Base-by-base conservation (phyloP, 2,113 vertebrate genomes). In the Pholis gunnellus region DNA sequence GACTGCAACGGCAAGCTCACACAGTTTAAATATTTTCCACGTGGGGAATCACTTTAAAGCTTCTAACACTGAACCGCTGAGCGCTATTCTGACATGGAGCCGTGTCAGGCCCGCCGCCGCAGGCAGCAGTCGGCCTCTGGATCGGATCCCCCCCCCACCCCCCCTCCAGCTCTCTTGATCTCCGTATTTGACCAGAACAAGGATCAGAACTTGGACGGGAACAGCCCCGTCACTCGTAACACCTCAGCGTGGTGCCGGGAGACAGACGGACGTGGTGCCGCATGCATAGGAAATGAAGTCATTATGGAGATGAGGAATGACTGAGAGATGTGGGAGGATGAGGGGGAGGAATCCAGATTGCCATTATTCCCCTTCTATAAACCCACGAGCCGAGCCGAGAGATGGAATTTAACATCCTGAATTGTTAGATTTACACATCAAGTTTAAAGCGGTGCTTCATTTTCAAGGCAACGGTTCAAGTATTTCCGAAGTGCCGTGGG, bases 11-110 rank as follows among this genome's bases (percentile, higher is more conserved):
- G 72, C 54, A 65, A 78, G 82, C 79, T 85, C 42, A 50, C 46
- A 34, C 77, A 88, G 74, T 88, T 76, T 92, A 93, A 94, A 94
- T 90, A 93, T 95, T 93, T 52, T 90, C 86, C 89, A 92, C 25
- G 64, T 69, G 72, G 73, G 79, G 79, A 86, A 91, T 89, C 59
- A 72, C 79, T 88, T 85, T 89, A 83, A 87, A 87, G 72, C 83
- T 86, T 78, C 65, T 6, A 50, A 86, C 85, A 66, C 57, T 72
- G 69, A 86, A 69, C 78, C 65, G 29, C 60, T 74, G 69, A 87
- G 80, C 81, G 67, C 70, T 25, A 80, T 46, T 83, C 71, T 59
- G 68, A 54, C 83, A 81, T 50, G 71, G 72, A 79, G 36, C 6
- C 1, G 46, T 29, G 69, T 87, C 63, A 77, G 66, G 76, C 48